Base-by-base conservation (phyloP, 2,113 vertebrate genomes). In the Proteles cristata region DNA sequence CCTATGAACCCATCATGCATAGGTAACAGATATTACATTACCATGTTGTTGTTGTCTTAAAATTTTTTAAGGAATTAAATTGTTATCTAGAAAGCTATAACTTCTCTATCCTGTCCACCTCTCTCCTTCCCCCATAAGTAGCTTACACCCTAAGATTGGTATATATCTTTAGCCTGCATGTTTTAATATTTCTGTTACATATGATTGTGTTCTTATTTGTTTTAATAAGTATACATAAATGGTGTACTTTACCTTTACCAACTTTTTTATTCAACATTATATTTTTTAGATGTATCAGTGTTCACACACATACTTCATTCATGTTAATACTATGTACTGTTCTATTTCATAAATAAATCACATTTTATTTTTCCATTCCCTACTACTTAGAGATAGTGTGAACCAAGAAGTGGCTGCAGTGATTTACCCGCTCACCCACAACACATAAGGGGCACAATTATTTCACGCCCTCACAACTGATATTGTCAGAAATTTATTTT, bases 151-250 rank as follows among this genome's bases (percentile, higher is more conserved):
- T 33, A 43, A 58, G 85, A 19, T 39, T 92, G 10, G 4, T 26
- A 45, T 31, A 4, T 69, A 93, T 58, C 48, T 25, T 66, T 87
- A 94, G 7, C 5, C 12, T 89, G 1, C 28, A 31, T 58, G 43
- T 50, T 91, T 96, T 58, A 96, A 71, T 85, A 76, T 89, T 63
- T 87, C 76, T 68, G 68, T 48, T 65, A 61, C 5, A 53, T 74
- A 58, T 55, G 2, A n/a, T 43, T 74, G 28, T 50, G 12, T 76
- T 21, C 4, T 48, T 77, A 45, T 50, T 71, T 84, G 19, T 71
- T 90, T 96, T 28, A 76, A 68, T 61, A 97, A 69, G 45, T 35
- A 3, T 55, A 48, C 19, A 17, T 82, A 92, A 88, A 63, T 94
- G 7, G 10, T 39, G 10, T 69, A 50, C 2, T 28, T 10, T 55